phyloP scores from a whole-genome alignment of 2,113 vertebrate genomes.

The Euleptes europaea region DNA sequence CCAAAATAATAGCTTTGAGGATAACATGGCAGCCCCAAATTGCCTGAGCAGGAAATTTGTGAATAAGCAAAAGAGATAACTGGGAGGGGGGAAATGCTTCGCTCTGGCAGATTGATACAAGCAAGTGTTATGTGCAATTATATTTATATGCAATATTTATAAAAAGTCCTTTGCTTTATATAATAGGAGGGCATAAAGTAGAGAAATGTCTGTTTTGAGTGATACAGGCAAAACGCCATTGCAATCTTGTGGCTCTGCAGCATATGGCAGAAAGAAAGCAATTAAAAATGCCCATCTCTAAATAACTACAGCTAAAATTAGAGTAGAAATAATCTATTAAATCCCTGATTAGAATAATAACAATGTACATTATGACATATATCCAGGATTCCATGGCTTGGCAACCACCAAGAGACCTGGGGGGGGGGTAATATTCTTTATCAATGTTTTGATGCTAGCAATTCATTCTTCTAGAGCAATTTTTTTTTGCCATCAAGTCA shows the following conservation, averaged over 20 bases:
- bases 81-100: conserved; percentile 12
- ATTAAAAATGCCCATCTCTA: conserved; percentile 24
- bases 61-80: conserved; percentile 37
- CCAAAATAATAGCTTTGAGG: conserved; percentile 7
- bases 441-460: no score
- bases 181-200: background rate
- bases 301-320: background rate
- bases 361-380: background rate
- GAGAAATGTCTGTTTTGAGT: conserved; percentile 14
- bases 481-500: no score
- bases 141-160: conserved; percentile 15
- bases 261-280: background rate
- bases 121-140: background rate
- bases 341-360: background rate
- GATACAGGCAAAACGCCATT: background rate
- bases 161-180: conserved; percentile 22
- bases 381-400: no score
- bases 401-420: no score
- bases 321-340: background rate
- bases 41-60: conserved; percentile 9
- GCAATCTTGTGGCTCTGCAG: background rate
- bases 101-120: conserved; percentile 25
- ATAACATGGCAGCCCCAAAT: conserved; percentile 8
- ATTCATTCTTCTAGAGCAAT: no score
- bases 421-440: no score